phyloP scores from a whole-genome alignment of 2,797 vertebrate genomes.

The Cephalopachus bancanus region DNA sequence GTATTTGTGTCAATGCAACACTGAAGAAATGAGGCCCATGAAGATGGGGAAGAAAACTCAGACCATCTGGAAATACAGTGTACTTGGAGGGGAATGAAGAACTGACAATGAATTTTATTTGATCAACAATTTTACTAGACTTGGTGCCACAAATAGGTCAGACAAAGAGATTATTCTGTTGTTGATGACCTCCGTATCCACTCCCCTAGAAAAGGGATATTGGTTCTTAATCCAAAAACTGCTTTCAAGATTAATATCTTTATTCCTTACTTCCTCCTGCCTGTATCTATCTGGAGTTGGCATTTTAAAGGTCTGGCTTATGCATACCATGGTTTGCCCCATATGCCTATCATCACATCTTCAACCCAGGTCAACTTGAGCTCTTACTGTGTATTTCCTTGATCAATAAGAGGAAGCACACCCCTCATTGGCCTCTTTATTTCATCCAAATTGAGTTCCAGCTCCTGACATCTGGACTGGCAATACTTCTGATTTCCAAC shows the following conservation, averaged over 20 bases:
- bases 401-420: neutral
- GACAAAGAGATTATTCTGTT: neutral
- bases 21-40: neutral
- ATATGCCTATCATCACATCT: neutral
- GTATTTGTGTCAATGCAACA: neutral
- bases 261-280: neutral
- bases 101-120: neutral
- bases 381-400: neutral
- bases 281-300: neutral
- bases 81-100: rapidly evolving
- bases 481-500: neutral
- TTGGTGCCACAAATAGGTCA: neutral
- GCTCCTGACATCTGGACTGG: neutral
- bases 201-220: neutral
- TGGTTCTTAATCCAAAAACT: neutral
- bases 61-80: too few relatives aligned
- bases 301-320: neutral
- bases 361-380: neutral
- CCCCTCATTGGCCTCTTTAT: neutral
- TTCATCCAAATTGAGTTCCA: neutral
- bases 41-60: neutral
- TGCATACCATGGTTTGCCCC: neutral
- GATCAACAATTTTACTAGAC: neutral
- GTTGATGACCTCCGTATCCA: rapidly evolving
- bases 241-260: neutral